Evolutionary conservation across 2,113 vertebrate species (phyloP), one percentile per base, ranked within the genome.

Genomic region (Strigops habroptila): DNA sequence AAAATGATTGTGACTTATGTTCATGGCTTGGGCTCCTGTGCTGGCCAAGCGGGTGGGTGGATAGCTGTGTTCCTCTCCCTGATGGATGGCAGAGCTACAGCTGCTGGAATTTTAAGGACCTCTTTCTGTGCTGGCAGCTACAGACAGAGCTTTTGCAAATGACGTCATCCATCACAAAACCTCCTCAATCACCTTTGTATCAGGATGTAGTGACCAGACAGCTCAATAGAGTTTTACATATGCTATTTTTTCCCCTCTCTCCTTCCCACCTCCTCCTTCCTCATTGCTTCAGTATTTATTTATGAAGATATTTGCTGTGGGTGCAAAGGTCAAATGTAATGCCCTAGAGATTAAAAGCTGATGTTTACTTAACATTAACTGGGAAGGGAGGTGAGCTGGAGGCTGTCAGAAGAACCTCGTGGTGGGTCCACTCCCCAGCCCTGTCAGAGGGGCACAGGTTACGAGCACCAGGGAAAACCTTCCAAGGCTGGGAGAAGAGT

Each of bases 71-170:
- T 97, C 96, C 96, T 96, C 70, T 55, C 62, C 69, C 88, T 97
- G 94, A 97, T 19, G 65, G 89, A 98, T 94, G 93, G 88, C 82
- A 97, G 84, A 69, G 81, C 48, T 97, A 93, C 18, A 95, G 94
- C 93, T 97, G 81, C 88, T 93, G 97, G 90, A 96, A 93, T 96
- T 88, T 93, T 96, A 96, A 97, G 96, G 93, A 91, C 22, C 28
- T 89, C 73, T 93, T 90, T 96, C 79, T 90, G 49, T 91, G 87
- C 74, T 96, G 87, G 95, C 65, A 95, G 46, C 94, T 73, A 90
- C 53, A 91, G 88, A 78, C 55, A 22, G 82, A 96, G 90, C 78
- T 96, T 71, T 91, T 82, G 55, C 3, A 3, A 94, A 91, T 91
- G 93, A 91, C 73, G 51, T 62, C 89, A 95, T 95, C 90, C 39